Percentiles rank a stretch among this genome's conserved stretches.
Conservation (phyloP, 2,113 vertebrate genomes). For the Lamprologus sp. region DNA sequence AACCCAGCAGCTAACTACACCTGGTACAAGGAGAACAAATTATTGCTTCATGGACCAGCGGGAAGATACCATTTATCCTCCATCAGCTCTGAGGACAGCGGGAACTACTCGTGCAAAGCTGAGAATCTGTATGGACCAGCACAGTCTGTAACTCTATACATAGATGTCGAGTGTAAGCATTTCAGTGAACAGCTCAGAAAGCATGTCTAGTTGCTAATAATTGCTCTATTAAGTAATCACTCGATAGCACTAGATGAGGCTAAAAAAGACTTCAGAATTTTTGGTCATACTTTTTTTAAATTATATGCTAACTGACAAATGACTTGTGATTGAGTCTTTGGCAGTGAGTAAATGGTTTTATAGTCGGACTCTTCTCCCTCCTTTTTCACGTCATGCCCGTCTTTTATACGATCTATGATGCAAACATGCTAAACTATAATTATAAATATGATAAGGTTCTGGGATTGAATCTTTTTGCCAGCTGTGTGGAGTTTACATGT, state of each 20-base stretch:
- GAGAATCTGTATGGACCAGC: not conserved
- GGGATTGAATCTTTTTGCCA: rapidly evolving
- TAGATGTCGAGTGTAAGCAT: not conserved
- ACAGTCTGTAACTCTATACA: rapidly evolving
- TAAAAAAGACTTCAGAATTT: rapidly evolving
- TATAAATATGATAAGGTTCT: not conserved
- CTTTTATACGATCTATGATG: rapidly evolving
- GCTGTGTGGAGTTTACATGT: not conserved
- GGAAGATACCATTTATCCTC: not conserved
- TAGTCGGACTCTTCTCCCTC: not conserved
- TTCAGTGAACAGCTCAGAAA: not conserved
- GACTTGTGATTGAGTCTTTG: not conserved
- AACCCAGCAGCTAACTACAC: not conserved
- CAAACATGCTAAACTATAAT: not conserved
- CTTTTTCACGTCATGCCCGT: rapidly evolving
- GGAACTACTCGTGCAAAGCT: not conserved
- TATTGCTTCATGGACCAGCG: not conserved
- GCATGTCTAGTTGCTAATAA: rapidly evolving
- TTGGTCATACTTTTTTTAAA: not conserved
- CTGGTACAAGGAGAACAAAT: not conserved
- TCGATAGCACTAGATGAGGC: rapidly evolving
- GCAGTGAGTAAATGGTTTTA: not conserved
- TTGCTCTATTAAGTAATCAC: rapidly evolving
- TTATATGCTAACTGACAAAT: not conserved
- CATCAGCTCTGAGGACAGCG: not conserved